Conservation (phyloP, 2,888 invertebrate species). For the Tillus elongatus region DNA sequence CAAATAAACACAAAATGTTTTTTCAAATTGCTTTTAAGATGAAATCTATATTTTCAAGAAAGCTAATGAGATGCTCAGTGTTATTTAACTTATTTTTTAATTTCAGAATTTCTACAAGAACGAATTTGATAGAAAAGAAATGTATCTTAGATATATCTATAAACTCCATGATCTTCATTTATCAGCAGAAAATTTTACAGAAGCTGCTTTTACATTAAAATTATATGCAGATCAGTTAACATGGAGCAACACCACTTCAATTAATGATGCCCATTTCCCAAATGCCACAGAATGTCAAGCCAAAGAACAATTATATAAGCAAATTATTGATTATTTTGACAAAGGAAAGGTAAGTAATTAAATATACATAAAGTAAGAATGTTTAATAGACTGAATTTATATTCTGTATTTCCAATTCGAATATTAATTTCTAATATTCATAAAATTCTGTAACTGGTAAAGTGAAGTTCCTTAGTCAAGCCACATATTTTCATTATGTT, state of each 20-base stretch:
- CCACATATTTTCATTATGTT: no score
- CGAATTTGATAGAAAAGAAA: constrained; percentile 89
- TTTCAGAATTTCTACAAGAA: constrained; percentile 89
- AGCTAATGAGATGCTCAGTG: no score
- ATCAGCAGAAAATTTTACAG: constrained; percentile 84
- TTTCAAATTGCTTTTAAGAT: no score
- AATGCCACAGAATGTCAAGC: constrained; percentile 81
- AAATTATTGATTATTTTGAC: constrained; percentile 87
- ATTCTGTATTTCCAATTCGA: no score
- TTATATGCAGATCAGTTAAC: constrained; percentile 84
- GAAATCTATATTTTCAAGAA: no score
- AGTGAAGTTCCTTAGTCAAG: no score
- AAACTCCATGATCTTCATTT: constrained; percentile 88
- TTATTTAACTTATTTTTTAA: constrained; percentile 12
- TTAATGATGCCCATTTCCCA: constrained; percentile 59
- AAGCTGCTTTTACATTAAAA: constrained; percentile 90
- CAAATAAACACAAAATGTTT: no score
- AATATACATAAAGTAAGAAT: no score
- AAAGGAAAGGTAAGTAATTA: constrained; percentile 72
- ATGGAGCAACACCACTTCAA: constrained; percentile 65
- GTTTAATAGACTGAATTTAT: no score
- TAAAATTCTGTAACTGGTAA: no score
- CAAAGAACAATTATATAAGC: constrained; percentile 79
- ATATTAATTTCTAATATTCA: no score
- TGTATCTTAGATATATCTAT: constrained; percentile 93